Evolutionary conservation across 2,888 invertebrate species (phyloP).

Genomic region (Melitaea athalia): DNA sequence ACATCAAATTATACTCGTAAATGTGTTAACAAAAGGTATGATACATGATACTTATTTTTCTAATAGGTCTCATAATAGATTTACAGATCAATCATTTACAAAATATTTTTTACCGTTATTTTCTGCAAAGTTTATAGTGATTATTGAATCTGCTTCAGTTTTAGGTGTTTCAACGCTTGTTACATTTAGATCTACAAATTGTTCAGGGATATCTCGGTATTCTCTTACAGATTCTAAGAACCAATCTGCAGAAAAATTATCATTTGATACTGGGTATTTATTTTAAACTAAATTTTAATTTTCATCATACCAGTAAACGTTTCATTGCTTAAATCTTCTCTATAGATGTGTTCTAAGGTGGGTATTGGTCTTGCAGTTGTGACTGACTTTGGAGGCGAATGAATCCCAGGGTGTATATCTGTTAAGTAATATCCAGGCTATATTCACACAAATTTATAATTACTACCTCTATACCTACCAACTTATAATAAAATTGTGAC

Average conservation of each 20-base stretch:
- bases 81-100: not conserved
- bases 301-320: conserved; percentile 50
- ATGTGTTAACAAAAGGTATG: not conserved
- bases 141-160: not conserved
- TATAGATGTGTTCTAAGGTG: conserved; percentile 53
- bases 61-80: not conserved
- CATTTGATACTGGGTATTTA: conserved; percentile 13
- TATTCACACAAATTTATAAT: too few species aligned
- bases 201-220: conserved; percentile 21
- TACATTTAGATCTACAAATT: conserved; percentile 11
- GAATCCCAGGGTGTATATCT: conserved; percentile 53
- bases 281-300: not conserved
- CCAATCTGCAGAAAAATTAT: conserved; percentile 49
- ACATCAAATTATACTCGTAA: not conserved
- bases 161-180: conserved; percentile 3
- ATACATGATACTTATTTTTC: not conserved
- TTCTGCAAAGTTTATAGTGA: not conserved
- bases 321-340: conserved; percentile 46
- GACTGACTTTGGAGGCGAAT: conserved; percentile 41
- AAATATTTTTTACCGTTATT: not conserved
- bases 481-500: too few species aligned
- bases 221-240: conserved; percentile 45
- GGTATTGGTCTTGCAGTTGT: conserved; percentile 58
- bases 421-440: not conserved
- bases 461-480: too few species aligned